phyloP scores from a whole-genome alignment of 2,113 vertebrate genomes.

The Calcarius ornatus region DNA sequence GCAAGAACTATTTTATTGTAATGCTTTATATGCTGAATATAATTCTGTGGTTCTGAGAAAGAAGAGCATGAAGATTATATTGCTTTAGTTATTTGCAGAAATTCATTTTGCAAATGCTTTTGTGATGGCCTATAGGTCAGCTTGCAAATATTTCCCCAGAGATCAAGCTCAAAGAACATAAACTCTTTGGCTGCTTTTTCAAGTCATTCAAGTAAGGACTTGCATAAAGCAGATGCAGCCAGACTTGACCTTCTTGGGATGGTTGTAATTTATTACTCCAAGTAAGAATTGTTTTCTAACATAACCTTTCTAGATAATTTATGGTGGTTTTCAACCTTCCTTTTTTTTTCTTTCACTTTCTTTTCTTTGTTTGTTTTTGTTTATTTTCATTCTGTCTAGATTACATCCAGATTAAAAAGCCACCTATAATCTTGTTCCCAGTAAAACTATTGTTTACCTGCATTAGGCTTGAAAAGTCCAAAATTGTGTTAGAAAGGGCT shows the following conservation, averaged over 20 bases:
- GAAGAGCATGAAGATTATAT: slow-evolving; percentile 68
- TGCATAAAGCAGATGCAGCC: slow-evolving; percentile 75
- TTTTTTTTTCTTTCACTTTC: background rate
- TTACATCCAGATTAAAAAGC: background rate
- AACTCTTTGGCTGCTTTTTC: slow-evolving; percentile 71
- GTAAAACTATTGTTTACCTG: background rate
- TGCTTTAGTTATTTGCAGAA: slow-evolving; percentile 75
- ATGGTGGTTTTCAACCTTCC: background rate
- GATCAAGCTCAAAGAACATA: slow-evolving; percentile 59
- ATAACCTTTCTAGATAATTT: background rate
- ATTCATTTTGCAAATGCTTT: slow-evolving; percentile 76
- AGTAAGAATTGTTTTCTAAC: slow-evolving; percentile 47
- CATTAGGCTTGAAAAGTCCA: background rate
- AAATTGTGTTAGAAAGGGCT: slow-evolving; percentile 36
- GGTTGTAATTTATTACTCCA: slow-evolving; percentile 75
- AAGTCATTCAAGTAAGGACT: slow-evolving; percentile 74
- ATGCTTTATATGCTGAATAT: slow-evolving; percentile 26
- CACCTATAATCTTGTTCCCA: background rate
- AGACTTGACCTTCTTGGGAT: slow-evolving; percentile 50
- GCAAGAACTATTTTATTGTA: slow-evolving; percentile 63
- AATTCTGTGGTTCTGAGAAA: background rate
- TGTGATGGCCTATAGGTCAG: slow-evolving; percentile 69
- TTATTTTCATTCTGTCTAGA: background rate
- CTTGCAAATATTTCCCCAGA: slow-evolving; percentile 34
- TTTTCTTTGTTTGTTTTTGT: rapidly evolving